phyloP scores from a whole-genome alignment of 2,888 invertebrate genomes.

The Cryptosula pallasiana region DNA sequence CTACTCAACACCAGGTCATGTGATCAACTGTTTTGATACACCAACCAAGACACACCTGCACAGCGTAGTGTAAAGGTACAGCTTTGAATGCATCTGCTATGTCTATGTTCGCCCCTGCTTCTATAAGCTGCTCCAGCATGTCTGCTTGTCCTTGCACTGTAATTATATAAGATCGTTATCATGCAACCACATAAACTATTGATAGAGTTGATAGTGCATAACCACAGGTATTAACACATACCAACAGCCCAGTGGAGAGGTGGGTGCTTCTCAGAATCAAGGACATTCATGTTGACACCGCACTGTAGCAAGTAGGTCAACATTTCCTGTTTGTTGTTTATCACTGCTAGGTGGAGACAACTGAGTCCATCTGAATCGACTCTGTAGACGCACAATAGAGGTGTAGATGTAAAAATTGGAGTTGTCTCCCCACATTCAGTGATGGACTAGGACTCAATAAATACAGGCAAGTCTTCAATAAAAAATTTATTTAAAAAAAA shows the following conservation, averaged over 20 bases:
- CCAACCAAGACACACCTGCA: constrained; percentile 3
- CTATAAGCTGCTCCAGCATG: neutral
- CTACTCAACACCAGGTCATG: no score
- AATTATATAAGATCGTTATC: no score
- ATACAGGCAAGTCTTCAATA: neutral
- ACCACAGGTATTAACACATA: neutral
- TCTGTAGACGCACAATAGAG: no score
- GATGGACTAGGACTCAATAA: no score
- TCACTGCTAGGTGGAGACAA: constrained; percentile 2
- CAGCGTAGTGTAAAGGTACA: constrained; percentile 5
- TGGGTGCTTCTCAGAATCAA: neutral
- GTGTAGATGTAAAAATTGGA: no score
- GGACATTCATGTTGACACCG: neutral
- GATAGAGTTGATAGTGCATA: no score
- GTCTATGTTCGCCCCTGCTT: neutral
- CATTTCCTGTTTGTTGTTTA: neutral
- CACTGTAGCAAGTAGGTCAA: neutral
- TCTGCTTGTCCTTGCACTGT: neutral
- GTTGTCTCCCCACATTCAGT: no score
- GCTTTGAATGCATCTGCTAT: constrained; percentile 4
- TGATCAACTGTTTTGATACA: neutral
- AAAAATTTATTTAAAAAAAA: neutral
- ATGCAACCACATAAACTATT: no score
- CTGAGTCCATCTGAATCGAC: neutral
- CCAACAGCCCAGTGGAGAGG: constrained; percentile 3